Evolutionary conservation across 2,113 vertebrate genomes (phyloP).

Genomic region (Sterrhoptilus dennistouni): DNA sequence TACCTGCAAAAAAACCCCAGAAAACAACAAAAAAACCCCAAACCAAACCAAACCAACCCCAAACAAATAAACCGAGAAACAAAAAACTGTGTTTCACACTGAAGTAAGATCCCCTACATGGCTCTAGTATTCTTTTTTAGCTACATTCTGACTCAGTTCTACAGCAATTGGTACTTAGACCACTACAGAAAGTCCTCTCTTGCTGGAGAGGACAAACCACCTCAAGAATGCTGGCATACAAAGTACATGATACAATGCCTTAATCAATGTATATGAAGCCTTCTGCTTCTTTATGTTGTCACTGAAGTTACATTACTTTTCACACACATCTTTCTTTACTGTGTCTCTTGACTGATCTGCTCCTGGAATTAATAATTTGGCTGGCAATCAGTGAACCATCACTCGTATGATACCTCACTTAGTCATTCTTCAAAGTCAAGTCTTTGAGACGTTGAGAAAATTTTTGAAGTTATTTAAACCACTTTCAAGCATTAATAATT

Average conservation of each 20-base stretch:
- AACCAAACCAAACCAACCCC: background rate
- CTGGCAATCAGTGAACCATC: background rate
- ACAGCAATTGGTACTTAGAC: background rate
- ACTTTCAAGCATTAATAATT: background rate
- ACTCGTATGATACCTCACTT: background rate
- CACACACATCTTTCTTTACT: background rate
- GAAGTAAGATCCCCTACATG: fast-evolving
- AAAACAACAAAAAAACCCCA: background rate
- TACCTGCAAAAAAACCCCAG: fast-evolving
- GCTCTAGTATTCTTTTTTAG: background rate
- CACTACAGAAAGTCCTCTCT: background rate
- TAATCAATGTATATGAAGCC: background rate
- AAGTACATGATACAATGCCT: fast-evolving
- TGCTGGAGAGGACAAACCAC: background rate
- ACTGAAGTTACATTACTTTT: background rate
- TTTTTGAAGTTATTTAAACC: background rate
- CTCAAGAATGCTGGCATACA: background rate
- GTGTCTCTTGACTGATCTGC: background rate
- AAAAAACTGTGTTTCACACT: background rate
- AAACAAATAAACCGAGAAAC: fast-evolving
- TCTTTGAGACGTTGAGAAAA: background rate
- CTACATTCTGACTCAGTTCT: background rate
- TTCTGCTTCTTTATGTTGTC: background rate
- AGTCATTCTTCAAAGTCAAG: background rate
- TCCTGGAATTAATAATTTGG: background rate